A percentile compares a stretch with the other conserved stretches of the same genome.
phyloP scores from a whole-genome alignment of 2,888 invertebrate species.

The Chouioia cunea region DNA sequence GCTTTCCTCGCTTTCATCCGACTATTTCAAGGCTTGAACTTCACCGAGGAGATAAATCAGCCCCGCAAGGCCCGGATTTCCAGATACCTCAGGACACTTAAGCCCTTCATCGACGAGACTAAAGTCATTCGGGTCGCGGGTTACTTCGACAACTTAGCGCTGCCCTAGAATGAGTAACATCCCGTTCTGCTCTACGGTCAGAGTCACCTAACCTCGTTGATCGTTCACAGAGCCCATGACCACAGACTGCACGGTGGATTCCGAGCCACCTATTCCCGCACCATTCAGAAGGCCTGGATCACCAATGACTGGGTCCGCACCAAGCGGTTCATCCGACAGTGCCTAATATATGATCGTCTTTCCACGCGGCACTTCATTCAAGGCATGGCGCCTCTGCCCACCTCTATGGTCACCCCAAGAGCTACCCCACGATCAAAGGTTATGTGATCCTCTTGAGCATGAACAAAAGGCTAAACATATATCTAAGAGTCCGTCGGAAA shows the following conservation, averaged over 20 bases:
- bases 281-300: slow-evolving; percentile 20
- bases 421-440: too few species aligned
- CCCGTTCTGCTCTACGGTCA: neutral
- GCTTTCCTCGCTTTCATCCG: neutral
- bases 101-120: neutral
- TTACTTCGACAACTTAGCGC: neutral
- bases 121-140: slow-evolving; percentile 1
- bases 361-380: neutral
- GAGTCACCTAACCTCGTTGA: neutral
- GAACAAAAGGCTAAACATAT: too few species aligned
- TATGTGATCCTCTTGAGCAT: too few species aligned
- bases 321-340: neutral
- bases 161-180: neutral
- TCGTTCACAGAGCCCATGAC: slow-evolving; percentile 7
- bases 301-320: neutral
- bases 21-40: neutral
- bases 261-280: neutral
- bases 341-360: neutral
- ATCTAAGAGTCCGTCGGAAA: too few species aligned
- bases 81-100: neutral
- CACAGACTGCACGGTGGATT: neutral
- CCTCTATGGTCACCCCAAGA: slow-evolving; percentile 6
- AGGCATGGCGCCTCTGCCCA: slow-evolving; percentile 38
- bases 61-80: too few species aligned
- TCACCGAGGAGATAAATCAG: neutral